Base-by-base conservation (phyloP, 2,113 vertebrate species). In the Cacatua alba region DNA sequence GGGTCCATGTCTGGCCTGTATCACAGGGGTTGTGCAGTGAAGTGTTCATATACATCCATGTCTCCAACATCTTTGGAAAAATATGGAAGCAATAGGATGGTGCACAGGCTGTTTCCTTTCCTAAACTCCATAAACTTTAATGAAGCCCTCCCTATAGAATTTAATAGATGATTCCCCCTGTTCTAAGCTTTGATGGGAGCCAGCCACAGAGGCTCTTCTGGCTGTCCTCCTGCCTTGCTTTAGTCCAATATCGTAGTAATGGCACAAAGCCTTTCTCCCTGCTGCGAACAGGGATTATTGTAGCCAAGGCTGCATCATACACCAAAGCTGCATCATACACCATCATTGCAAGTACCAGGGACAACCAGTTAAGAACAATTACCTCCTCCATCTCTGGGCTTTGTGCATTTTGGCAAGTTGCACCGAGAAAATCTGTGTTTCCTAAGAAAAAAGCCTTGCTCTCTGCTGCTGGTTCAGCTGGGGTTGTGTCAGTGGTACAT, bases 391-490 rank as follows among this genome's bases (percentile, higher is more conserved):
- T 53, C 37, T 86, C 29, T 8, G 0, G 3, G 48, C 46, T 43
- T 37, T 28, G 18, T 72, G 57, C 20, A 17, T 92, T 90, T 65
- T 62, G 72, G 39, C 49, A 49, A 37, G 31, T 29, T 60, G 52
- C 64, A 86, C 55, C 39, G 18, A 29, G 37, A 59, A 82, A 68
- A 82, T 31, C 46, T 8, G 4, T 2, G 4, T 51, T 76, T 85
- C 51, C 53, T 43, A 63, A 60, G 18, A 60, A 37, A 28, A 78
- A 33, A 86, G 23, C 51, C 51, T 84, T 86, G 31, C 77, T 88
- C 46, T 83, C 20, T 10, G 1, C 26, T 53, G 51, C 71, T 70
- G 17, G 35, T 88, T 43, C 0, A 0, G 2, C 17, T 1, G 1
- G 82, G 71, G 21, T 46, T 1, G 1, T 52, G 70, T 65, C 46